phyloP scores from a whole-genome alignment of 2,113 vertebrate species.

The Salvator merianae region DNA sequence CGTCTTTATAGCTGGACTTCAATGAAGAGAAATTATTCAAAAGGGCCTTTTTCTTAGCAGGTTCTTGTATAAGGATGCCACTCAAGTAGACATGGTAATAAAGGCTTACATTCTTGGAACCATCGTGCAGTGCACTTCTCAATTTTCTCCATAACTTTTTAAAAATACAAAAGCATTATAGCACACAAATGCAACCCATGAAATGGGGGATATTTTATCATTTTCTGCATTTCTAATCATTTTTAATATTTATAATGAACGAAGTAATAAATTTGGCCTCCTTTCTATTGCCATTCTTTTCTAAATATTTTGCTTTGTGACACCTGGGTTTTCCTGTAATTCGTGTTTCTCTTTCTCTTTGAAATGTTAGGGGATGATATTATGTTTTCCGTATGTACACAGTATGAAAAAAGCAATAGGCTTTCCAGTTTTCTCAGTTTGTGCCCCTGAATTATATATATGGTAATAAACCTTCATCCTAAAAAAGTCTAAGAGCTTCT shows the following conservation, averaged over 20 bases:
- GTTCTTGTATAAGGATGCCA: conserved; percentile 31
- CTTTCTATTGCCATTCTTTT: conserved; percentile 30
- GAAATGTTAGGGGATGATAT: conserved; percentile 27
- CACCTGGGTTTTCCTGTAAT: conserved; percentile 26
- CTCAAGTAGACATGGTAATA: conserved; percentile 35
- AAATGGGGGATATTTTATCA: conserved; percentile 12
- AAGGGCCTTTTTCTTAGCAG: conserved; percentile 16
- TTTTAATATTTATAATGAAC: conserved; percentile 34
- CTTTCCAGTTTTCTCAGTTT: conserved; percentile 24
- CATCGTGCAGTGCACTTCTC: conserved; percentile 35
- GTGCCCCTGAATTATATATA: neutral
- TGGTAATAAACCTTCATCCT: too few relatives aligned
- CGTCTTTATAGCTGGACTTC: conserved; percentile 20
- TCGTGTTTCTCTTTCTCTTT: conserved; percentile 7
- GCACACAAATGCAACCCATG: neutral
- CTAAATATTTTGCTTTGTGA: neutral
- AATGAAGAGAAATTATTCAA: conserved; percentile 49
- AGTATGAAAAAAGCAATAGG: conserved; percentile 19
- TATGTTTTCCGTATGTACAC: conserved; percentile 16
- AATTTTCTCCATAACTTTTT: conserved; percentile 24
- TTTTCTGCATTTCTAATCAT: conserved; percentile 29
- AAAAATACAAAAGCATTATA: too few relatives aligned
- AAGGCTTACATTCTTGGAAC: conserved; percentile 37
- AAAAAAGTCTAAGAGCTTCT: conserved; percentile 19
- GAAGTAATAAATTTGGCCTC: conserved; percentile 19